Evolutionary conservation across 2,113 vertebrate genomes (phyloP).

Genomic region (Phalacrocorax brasilianus): DNA sequence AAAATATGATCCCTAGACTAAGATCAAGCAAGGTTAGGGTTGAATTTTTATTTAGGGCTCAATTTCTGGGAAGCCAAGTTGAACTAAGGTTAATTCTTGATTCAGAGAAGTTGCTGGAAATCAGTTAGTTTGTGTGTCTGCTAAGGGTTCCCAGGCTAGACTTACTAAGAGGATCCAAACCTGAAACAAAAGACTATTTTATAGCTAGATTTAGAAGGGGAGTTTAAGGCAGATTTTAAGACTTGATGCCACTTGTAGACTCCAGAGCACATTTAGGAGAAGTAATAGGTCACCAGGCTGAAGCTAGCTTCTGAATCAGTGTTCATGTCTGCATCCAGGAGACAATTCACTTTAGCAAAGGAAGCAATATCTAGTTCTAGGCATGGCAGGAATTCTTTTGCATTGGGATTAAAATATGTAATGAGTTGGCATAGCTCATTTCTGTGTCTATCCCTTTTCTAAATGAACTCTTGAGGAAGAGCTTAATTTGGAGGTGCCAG

Average conservation of each 20-base stretch:
- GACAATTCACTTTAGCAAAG: neutral
- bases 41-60: neutral
- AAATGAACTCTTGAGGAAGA: neutral
- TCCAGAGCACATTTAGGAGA: neutral
- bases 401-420: neutral
- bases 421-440: neutral
- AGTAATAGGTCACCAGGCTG: neutral
- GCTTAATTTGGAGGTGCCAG: neutral
- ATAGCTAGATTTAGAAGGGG: neutral
- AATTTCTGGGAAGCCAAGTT: neutral
- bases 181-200: neutral
- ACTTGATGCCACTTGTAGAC: neutral
- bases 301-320: neutral
- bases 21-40: neutral
- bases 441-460: neutral
- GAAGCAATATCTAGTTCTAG: neutral
- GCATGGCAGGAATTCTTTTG: neutral
- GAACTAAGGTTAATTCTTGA: neutral
- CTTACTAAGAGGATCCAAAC: neutral
- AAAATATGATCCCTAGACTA: neutral
- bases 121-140: neutral
- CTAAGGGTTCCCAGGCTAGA: neutral
- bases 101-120: neutral
- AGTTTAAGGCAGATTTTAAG: neutral
- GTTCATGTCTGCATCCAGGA: neutral